These are phyloP conservation scores for Scolanthus callimorphus DNA, from an alignment of 92 coral and sea anemone genomes.

Conservation along the genomic window DNA sequence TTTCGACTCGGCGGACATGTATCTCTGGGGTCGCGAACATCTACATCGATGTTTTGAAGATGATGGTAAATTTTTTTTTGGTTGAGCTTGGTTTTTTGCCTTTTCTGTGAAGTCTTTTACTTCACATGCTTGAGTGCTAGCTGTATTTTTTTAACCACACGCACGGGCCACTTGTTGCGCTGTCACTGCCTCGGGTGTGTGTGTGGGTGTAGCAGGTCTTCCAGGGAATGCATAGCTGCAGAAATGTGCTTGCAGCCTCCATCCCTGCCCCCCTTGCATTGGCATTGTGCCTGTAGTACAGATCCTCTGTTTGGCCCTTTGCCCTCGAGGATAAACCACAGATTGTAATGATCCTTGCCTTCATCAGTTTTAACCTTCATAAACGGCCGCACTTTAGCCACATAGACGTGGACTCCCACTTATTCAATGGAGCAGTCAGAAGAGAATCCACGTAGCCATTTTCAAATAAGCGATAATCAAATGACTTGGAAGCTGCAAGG, in stretches of 20 bases:
- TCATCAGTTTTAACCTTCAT: constrained; percentile 23
- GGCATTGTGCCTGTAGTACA: constrained; percentile 37
- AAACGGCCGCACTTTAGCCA: constrained; percentile 26
- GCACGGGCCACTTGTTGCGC: too few species aligned
- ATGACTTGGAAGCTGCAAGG: not conserved
- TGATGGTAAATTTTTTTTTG: too few species aligned
- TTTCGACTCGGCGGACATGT: too few species aligned
- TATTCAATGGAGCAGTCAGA: not conserved
- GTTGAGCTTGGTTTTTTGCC: too few species aligned
- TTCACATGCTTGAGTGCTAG: too few species aligned
- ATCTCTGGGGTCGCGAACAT: too few species aligned
- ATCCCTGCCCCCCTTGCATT: constrained; percentile 53
- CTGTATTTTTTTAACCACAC: too few species aligned
- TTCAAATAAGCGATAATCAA: constrained; percentile 1
- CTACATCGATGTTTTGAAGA: too few species aligned
- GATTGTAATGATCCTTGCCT: constrained; percentile 27
- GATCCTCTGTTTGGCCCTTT: constrained; percentile 32
- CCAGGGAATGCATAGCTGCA: constrained; percentile 52
- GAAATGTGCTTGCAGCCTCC: constrained; percentile 52
- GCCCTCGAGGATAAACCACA: constrained; percentile 40
- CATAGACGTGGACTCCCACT: constrained; percentile 4
- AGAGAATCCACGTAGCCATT: constrained; percentile 9
- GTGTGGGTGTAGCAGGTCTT: constrained; percentile 46
- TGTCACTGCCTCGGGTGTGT: too few species aligned
- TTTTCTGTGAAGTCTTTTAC: too few species aligned